phyloP scores from a whole-genome alignment of 64 coral and sea anemone genomes.

The Exaiptasia diaphana region DNA sequence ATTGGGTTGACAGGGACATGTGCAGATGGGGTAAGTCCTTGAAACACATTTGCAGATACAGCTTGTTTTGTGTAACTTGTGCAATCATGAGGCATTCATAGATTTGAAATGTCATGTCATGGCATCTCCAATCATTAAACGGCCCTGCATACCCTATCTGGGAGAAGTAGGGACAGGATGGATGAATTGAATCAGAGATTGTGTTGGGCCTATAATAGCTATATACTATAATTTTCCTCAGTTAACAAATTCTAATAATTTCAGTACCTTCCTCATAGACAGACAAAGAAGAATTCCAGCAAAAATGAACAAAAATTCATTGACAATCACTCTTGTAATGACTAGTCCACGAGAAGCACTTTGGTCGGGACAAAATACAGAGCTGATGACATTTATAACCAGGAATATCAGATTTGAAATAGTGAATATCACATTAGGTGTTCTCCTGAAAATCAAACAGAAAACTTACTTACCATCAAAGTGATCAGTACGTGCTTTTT shows the following conservation, averaged over 20 bases:
- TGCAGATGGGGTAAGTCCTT: no score
- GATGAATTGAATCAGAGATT: background rate
- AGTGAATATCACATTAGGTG: conserved; percentile 37
- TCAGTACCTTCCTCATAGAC: conserved; percentile 92
- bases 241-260: no score
- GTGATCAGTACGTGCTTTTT: no score
- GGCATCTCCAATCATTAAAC: no score
- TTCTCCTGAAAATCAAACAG: conserved; percentile 65
- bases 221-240: background rate
- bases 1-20: no score
- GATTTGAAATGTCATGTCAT: no score
- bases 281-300: conserved; percentile 77
- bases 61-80: no score
- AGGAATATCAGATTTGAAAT: conserved; percentile 70
- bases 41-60: no score
- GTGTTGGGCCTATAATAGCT: background rate
- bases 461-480: no score
- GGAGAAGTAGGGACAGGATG: no score
- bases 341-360: conserved; percentile 59
- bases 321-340: conserved; percentile 77
- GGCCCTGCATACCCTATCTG: no score
- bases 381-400: conserved; percentile 59
- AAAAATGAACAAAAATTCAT: conserved; percentile 83
- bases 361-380: conserved; percentile 61
- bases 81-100: no score